Evolutionary conservation across 2,888 invertebrate genomes (phyloP).

Genomic region (Uropetala carovei): DNA sequence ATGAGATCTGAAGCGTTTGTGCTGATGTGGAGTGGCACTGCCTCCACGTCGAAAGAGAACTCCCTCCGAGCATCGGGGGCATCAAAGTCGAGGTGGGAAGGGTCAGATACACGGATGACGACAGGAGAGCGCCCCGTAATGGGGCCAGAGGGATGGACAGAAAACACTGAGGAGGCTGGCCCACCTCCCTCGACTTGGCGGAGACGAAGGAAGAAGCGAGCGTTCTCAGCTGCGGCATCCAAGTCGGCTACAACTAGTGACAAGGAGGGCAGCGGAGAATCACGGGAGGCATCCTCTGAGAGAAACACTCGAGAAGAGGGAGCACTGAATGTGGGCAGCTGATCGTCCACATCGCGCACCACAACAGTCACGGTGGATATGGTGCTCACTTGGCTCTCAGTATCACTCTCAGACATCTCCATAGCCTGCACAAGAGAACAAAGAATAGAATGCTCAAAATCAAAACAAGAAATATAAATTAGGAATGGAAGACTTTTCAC

Average conservation of each 20-base stretch:
- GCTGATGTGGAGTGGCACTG: conserved; percentile 16
- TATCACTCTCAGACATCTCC: conserved; percentile 82
- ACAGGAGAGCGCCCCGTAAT: conserved; percentile 86
- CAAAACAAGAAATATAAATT: no score
- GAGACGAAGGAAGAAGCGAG: conserved; percentile 82
- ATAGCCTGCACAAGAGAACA: conserved; percentile 78
- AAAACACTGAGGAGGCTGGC: conserved; percentile 78
- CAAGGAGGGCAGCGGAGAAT: conserved; percentile 77
- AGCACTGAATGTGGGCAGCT: conserved; percentile 84
- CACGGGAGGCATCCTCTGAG: conserved; percentile 80
- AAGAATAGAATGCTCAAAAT: no score
- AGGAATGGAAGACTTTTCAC: no score
- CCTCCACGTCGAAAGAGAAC: conserved; percentile 79
- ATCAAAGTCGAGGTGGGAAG: conserved; percentile 84
- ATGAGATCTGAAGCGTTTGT: neutral
- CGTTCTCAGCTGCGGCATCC: conserved; percentile 83
- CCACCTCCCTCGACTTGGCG: conserved; percentile 78
- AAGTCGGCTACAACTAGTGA: conserved; percentile 85
- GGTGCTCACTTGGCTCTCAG: conserved; percentile 83
- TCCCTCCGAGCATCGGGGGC: conserved; percentile 79
- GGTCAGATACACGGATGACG: conserved; percentile 83
- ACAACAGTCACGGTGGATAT: conserved; percentile 85
- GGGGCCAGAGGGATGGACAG: conserved; percentile 79
- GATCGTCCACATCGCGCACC: conserved; percentile 87
- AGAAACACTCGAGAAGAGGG: conserved; percentile 82